Base-by-base conservation (phyloP, 2,797 vertebrate genomes). In the Pterois miles region DNA sequence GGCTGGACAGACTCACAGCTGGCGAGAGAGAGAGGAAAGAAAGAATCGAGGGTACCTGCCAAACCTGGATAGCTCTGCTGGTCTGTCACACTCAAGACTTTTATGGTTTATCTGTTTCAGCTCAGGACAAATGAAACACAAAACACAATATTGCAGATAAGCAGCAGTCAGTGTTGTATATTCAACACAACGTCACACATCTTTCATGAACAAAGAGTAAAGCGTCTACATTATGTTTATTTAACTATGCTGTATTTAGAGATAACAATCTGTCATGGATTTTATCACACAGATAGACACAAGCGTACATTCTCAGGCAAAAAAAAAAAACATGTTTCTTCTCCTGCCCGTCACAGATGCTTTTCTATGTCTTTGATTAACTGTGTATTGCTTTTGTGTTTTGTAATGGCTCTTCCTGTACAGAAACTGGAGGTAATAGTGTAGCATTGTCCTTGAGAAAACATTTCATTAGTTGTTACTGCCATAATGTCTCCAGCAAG, bases 1-100 rank as follows among this genome's bases (percentile, higher is more conserved):
- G 84, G 86, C 88, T 80, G 74, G 88, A 87, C 81, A 83, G 80
- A 69, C 70, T 88, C 88, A 85, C 88, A 90, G 88, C 86, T 93
- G 89, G 87, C 80, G 62, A 56, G 62, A 65, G 34, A 66, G 54
- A 59, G 57, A 65, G 43, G 29, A 18, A 56, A 27, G 62, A 18
- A 33, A 57, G 23, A 65, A 65, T 4, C 11, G 14, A 68, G 48
- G 56, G 66, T 84, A 83, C 69, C 76, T 80, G 83, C 83, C 77
- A 91, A 88, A 76, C 62, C 63, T 72, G 71, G 63, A 78, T 46
- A 46, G 65, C 65, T 82, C 43, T 82, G 72, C 68, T 36, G 60
- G 31, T 83, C 66, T 75, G 69, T 76, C 72, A 74, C 62, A 52
- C 63, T 69, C 34, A 50, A 22, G 8, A 65, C 58, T 75, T 48